These are phyloP conservation scores for Hoplostethus atlanticus DNA, from an alignment of 2,797 vertebrate species.

Conservation along the genomic window DNA sequence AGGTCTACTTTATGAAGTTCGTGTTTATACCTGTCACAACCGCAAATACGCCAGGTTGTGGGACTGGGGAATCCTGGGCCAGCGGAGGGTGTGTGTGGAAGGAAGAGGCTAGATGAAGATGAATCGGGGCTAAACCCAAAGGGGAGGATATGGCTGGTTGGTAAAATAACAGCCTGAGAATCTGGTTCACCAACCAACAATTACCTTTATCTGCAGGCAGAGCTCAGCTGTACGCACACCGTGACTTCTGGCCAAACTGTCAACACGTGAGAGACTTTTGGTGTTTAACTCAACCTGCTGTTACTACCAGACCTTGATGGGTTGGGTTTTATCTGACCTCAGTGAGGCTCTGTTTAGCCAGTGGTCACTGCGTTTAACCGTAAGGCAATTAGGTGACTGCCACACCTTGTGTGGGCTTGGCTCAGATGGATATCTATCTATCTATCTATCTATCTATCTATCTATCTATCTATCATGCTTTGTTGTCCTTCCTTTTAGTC, in stretches of 20 bases:
- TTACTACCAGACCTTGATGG: constrained; percentile 1
- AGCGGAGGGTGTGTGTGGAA: constrained; percentile 4
- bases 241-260: constrained; percentile 3
- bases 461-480: background rate
- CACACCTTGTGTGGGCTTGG: constrained; percentile 50
- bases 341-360: constrained; percentile 1
- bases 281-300: background rate
- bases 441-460: background rate
- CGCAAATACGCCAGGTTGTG: constrained; percentile 22
- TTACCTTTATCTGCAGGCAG: background rate
- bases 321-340: constrained; percentile 35
- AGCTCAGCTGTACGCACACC: no score
- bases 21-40: constrained; percentile 34
- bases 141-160: constrained; percentile 27
- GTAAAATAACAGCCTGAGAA: constrained; percentile 36
- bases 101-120: constrained; percentile 15
- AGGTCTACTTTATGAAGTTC: constrained; percentile 4
- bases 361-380: background rate
- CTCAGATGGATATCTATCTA: no score
- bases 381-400: constrained; percentile 27
- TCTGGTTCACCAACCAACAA: constrained; percentile 1
- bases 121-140: constrained; percentile 25
- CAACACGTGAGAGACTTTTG: background rate
- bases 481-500: background rate
- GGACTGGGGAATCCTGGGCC: background rate